Base-by-base conservation (phyloP, 2,797 vertebrate species). In the Lagodon rhomboides region DNA sequence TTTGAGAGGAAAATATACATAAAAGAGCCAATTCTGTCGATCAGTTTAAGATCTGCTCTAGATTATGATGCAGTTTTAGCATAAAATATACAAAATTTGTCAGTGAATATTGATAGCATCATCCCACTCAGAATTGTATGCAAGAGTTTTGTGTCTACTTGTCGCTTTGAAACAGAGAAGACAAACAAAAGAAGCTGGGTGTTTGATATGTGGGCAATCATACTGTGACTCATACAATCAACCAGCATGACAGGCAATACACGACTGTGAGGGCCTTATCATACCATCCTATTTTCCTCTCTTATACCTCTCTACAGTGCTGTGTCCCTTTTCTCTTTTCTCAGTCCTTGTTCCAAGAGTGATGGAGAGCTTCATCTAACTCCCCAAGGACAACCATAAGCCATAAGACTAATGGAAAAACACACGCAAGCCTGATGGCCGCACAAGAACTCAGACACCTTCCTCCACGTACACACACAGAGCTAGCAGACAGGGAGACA, bases 381-480 rank as follows among this genome's bases (percentile, higher is more conserved):
- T 83, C 87, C 75, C 75, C 90, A 93, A 92, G 90, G 91, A 89
- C 86, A 77, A 54, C 66, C 82, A 84, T 87, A 90, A 89, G 92
- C 79, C 73, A 82, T 80, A 75, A 64, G 70, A 77, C 73, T 87
- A 90, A 86, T 85, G 82, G 75, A 89, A 81, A 91, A 55, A 77
- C 75, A 73, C 72, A 79, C 63, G 79, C 47, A 75, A 75, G 54
- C 41, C 56, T 68, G 73, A 73, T 11, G 61, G 55, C 46, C 34
- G 13, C 23, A 56, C 63, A 83, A 67, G 65, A 68, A 80, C 75
- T 58, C 67, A 76, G 46, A 87, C 67, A 82, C 67, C 71, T 73
- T 74, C 66, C 75, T 73, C 50, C 47, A 61, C 20, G 5, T 22
- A 74, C 55, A 89, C 77, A 77, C 22, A 73, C 50, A 62, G 25